Percentiles rank a stretch among this genome's conserved stretches.
Evolutionary conservation across 2,888 invertebrate genomes (phyloP).

Genomic region (Tetragnatha montana): DNA sequence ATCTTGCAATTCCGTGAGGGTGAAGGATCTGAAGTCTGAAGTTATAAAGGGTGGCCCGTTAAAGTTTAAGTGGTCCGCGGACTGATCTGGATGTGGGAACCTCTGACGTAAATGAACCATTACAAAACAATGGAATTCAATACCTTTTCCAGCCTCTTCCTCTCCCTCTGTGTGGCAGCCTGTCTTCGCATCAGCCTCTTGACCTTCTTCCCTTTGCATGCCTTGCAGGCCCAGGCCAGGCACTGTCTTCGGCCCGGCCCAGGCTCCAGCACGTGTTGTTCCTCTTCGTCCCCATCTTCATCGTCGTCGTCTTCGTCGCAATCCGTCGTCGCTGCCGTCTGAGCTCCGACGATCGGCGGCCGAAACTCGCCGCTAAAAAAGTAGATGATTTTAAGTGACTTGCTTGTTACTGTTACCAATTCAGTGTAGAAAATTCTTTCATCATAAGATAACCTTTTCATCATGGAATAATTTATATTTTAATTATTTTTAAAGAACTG

Average conservation of each 20-base stretch:
- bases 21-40: background rate
- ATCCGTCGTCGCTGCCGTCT: background rate
- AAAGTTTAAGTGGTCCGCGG: background rate
- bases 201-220: slow-evolving; percentile 93
- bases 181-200: slow-evolving; percentile 92
- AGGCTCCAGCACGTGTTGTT: slow-evolving; percentile 66
- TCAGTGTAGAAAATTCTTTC: no score
- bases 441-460: no score
- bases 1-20: no score
- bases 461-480: no score
- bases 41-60: no score
- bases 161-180: slow-evolving; percentile 96
- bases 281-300: slow-evolving; percentile 59
- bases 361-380: no score
- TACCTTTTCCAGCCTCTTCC: slow-evolving; percentile 93
- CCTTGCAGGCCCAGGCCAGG: slow-evolving; percentile 97
- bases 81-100: background rate
- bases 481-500: no score
- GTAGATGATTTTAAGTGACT: no score
- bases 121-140: background rate
- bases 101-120: background rate
- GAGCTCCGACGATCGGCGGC: no score
- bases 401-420: no score
- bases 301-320: slow-evolving; percentile 49
- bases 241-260: slow-evolving; percentile 81